phyloP scores from a whole-genome alignment of 2,113 vertebrate species.

The Irena cyanogastra region DNA sequence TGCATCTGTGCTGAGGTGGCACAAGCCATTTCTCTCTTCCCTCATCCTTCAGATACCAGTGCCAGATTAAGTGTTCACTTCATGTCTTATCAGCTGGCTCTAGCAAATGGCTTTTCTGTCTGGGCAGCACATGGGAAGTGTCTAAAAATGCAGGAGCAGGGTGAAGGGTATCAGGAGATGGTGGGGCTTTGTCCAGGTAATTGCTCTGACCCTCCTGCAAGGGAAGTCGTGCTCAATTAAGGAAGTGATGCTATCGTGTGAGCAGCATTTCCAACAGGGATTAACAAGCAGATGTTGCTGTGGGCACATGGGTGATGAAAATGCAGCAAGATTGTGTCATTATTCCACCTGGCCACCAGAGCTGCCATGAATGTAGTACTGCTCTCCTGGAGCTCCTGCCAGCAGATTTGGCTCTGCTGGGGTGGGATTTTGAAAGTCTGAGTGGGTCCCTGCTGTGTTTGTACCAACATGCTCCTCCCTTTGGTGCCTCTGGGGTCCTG shows the following conservation, averaged over 20 bases:
- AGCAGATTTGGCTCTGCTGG: not conserved
- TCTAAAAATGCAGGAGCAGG: not conserved
- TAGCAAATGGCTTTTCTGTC: not conserved
- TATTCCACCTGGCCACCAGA: not conserved
- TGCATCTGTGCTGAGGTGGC: not conserved
- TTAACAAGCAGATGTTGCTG: not conserved
- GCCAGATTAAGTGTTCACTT: not conserved
- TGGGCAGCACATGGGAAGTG: fast-evolving
- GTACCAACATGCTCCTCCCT: not conserved
- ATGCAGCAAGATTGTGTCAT: not conserved
- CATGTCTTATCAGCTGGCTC: not conserved
- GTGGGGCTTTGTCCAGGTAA: not conserved
- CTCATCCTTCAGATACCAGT: not conserved
- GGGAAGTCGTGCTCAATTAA: not conserved
- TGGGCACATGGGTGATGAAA: fast-evolving
- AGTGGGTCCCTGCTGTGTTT: not conserved
- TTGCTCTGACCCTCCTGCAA: not conserved
- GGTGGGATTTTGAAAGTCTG: not conserved
- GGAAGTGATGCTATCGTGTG: not conserved
- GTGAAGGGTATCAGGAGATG: not conserved
- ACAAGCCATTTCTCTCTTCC: not conserved
- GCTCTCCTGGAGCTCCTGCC: not conserved
- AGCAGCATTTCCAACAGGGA: not conserved
- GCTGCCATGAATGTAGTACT: fast-evolving
- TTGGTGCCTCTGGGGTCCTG: not conserved